A percentile compares a stretch with the other conserved stretches of the same genome.
Conservation (phyloP, 2,797 vertebrate genomes). For the Enteromius paludinosus region DNA sequence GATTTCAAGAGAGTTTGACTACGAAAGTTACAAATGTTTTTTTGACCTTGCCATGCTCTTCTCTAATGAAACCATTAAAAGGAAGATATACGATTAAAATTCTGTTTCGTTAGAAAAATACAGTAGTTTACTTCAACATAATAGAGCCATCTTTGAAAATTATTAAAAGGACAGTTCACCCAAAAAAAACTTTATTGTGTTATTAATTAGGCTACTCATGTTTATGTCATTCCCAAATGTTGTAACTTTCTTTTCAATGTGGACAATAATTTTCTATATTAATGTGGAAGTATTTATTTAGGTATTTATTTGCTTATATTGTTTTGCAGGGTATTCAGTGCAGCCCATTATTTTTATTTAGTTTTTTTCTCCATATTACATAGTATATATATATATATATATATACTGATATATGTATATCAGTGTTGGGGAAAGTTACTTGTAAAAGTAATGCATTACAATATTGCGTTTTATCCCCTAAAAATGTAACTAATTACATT, state of each 20-base stretch:
- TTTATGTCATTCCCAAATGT: neutral
- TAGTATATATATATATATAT: too few species aligned
- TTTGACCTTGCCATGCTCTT: conserved; percentile 19
- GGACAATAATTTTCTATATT: neutral
- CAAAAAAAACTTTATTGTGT: neutral
- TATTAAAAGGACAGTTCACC: neutral
- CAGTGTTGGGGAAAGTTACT: too few species aligned
- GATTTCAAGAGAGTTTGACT: conserved; percentile 28
- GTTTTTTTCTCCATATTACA: neutral
- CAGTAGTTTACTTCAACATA: conserved; percentile 7
- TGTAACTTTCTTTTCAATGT: neutral
- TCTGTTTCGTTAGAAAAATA: neutral
- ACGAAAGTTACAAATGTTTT: conserved; percentile 33
- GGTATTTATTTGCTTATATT: too few species aligned
- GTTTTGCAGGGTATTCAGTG: neutral
- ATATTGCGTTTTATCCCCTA: too few species aligned
- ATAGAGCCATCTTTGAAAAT: neutral
- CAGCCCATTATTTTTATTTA: neutral
- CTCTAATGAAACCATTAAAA: conserved; percentile 7
- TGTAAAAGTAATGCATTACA: too few species aligned
- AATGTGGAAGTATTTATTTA: neutral
- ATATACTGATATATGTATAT: too few species aligned
- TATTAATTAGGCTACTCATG: neutral
- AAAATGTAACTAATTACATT: too few species aligned
- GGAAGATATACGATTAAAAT: neutral